A percentile compares a stretch with the other conserved stretches of the same genome.
Conservation (phyloP, 2,888 invertebrate genomes). For the Heliothis peltigera region DNA sequence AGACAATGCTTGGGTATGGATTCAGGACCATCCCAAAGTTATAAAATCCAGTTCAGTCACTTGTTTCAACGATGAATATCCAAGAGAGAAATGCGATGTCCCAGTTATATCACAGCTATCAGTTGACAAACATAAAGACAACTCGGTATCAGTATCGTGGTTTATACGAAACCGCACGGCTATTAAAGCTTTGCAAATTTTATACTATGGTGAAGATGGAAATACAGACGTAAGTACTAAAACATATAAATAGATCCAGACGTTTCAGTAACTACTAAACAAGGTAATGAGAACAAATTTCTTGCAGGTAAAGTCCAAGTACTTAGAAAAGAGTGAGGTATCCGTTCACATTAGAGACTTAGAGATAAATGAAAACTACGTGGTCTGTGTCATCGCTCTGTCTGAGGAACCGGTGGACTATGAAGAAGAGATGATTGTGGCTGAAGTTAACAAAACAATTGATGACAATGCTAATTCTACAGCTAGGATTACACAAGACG, state of each 20-base stretch:
- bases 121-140: conserved; percentile 96
- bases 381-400: conserved; percentile 81
- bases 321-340: conserved; percentile 79
- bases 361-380: conserved; percentile 79
- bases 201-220: conserved; percentile 91
- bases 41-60: conserved; percentile 78
- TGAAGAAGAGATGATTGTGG: conserved; percentile 66
- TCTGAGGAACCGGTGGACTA: conserved; percentile 78
- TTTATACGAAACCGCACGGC: conserved; percentile 96
- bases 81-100: conserved; percentile 88
- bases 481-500: conserved; percentile 77
- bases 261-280: not conserved
- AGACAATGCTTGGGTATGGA: conserved; percentile 97
- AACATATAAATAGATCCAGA: not conserved
- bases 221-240: conserved; percentile 73
- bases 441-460: conserved; percentile 70
- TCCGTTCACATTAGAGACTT: conserved; percentile 80
- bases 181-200: conserved; percentile 95
- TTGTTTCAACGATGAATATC: conserved; percentile 83
- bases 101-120: conserved; percentile 95
- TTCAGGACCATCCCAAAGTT: conserved; percentile 94
- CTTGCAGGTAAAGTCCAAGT: conserved; percentile 83
- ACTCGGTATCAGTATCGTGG: conserved; percentile 96
- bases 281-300: conserved; percentile 13
- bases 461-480: conserved; percentile 72